phyloP scores from a whole-genome alignment of 2,113 vertebrate genomes.

The Eudorcas thomsonii region DNA sequence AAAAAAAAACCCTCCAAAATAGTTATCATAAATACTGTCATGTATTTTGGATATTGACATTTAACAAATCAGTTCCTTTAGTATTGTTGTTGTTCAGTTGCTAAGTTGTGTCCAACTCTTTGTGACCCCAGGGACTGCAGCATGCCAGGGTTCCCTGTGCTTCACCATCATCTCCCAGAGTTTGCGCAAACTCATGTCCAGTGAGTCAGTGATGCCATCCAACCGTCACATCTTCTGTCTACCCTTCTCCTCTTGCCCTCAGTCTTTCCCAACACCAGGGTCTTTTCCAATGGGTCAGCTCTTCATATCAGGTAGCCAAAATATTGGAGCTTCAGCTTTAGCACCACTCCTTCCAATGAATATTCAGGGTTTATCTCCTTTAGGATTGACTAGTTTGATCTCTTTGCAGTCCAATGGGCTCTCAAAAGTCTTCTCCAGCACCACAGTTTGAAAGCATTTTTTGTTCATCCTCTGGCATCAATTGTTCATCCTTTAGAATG shows the following conservation, averaged over 20 bases:
- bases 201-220: background rate
- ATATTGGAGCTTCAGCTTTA: background rate
- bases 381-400: background rate
- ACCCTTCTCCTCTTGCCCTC: background rate
- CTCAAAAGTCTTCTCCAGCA: background rate
- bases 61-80: background rate
- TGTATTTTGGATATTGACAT: background rate
- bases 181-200: background rate
- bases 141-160: background rate
- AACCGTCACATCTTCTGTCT: background rate
- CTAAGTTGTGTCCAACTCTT: background rate
- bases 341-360: background rate
- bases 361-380: background rate
- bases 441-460: background rate
- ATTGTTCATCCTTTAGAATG: background rate
- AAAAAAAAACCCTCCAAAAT: background rate
- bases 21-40: background rate
- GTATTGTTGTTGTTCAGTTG: background rate
- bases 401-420: background rate
- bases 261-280: background rate
- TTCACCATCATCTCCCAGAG: background rate
- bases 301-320: background rate
- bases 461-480: background rate
- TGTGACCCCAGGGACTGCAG: background rate
- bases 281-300: background rate